Base-by-base conservation (phyloP, 35 echinoderm and acorn worm species). In the Holothuria glaberrima region DNA sequence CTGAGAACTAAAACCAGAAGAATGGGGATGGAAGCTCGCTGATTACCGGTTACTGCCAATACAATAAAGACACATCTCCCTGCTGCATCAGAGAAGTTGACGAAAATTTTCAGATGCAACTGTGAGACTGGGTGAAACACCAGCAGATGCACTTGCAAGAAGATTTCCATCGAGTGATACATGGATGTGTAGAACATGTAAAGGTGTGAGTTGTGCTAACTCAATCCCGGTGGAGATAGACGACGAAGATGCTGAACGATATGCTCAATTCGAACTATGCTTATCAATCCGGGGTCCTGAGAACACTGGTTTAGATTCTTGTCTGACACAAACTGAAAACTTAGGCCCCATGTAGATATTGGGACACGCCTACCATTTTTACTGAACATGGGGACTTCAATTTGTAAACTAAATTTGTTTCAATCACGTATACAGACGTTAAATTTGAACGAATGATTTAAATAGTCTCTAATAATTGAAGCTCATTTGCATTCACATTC, bases 111-210 rank as follows among this genome's bases (percentile, higher is more conserved):
- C 71, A n/a, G n/a, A n/a, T n/a, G n/a, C n/a, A 90, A 85, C 79
- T 94, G 93, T 35, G 61, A 86, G 58, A 87, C 88, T 18, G 89
- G 62, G 12, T 94, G 93, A 36, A 91, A 32, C 25, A 87, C 68
- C 4, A n/a, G n/a, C n/a, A 75, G 71, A 80, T 94, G 93, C 71
- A 91, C 61, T 20, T 90, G 93, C 88, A 91, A 69, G 65, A 78
- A 86, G n/a, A 20, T 68, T 88, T 30, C 14, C 19, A 61, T 90
- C 34, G 86, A 94, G 31, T 94, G 92, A n/a, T n/a, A n/a, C n/a
- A n/a, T n/a, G n/a, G n/a, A n/a, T 62, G 34, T 91, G 89, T 69
- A 46, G 57, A 26, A 44, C 27, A 48, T 92, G 83, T 44, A 75
- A 80, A 68, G 86, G 91, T 68, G 41, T 76, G 13, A 28, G 44